phyloP scores from a whole-genome alignment of 2,113 vertebrate species.

The Lepus americanus region DNA sequence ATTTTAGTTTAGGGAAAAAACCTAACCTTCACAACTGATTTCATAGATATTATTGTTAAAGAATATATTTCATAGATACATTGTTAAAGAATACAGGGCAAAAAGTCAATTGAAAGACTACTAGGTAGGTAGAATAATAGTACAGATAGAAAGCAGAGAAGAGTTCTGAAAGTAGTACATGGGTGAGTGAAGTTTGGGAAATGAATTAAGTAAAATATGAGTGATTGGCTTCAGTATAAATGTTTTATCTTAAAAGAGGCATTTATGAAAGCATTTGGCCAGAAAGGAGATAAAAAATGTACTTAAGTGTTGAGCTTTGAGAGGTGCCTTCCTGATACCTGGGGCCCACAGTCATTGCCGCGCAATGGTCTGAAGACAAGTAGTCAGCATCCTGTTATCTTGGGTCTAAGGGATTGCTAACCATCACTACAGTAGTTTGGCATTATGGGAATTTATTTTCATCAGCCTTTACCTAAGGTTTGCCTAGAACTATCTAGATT shows the following conservation, averaged over 20 bases:
- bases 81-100: conserved; percentile 14
- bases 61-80: not conserved
- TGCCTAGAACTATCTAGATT: not conserved
- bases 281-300: not conserved
- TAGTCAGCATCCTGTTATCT: not conserved
- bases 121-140: conserved; percentile 2
- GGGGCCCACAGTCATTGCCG: not conserved
- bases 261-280: conserved; percentile 47
- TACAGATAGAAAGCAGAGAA: not conserved
- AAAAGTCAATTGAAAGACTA: conserved; percentile 28
- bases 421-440: not conserved
- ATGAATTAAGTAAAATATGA: conserved; percentile 50
- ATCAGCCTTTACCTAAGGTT: not conserved
- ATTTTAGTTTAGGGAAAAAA: conserved; percentile 30
- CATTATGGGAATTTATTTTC: not conserved
- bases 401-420: not conserved
- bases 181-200: not conserved
- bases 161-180: conserved; percentile 33
- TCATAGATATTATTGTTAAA: conserved; percentile 37
- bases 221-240: not conserved
- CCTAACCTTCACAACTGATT: conserved; percentile 25
- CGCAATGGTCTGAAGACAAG: conserved; percentile 3
- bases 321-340: conserved; percentile 33
- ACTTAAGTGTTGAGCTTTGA: conserved; percentile 17
- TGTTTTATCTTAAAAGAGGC: conserved; percentile 24